phyloP scores from a whole-genome alignment of 2,888 invertebrate genomes.

The Epinotia demarniana region DNA sequence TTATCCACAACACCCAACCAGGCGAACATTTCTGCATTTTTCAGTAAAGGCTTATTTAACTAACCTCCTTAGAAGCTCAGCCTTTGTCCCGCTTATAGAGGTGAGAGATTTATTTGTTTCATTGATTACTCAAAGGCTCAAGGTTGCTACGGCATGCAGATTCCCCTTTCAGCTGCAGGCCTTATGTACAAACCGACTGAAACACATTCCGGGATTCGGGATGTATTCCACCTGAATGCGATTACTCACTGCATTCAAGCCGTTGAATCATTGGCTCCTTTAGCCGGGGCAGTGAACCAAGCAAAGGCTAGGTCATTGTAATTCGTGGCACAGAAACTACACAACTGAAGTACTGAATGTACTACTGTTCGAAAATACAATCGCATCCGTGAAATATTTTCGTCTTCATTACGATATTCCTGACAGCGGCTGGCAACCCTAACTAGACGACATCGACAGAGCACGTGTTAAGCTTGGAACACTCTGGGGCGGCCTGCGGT shows the following conservation, averaged over 20 bases:
- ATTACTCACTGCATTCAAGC: constrained; percentile 40
- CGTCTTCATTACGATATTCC: no score
- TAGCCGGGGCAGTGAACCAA: constrained; percentile 12
- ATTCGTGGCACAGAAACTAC: background rate
- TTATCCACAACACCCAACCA: background rate
- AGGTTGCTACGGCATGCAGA: constrained; percentile 20
- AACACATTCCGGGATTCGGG: constrained; percentile 13
- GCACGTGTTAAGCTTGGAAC: no score
- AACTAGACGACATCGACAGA: no score
- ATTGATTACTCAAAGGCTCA: constrained; percentile 41
- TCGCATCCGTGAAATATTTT: background rate
- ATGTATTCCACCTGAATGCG: constrained; percentile 34
- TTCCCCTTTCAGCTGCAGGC: constrained; percentile 22
- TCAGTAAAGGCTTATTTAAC: background rate
- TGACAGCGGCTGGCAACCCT: no score
- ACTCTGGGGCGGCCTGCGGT: no score
- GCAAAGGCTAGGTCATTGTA: background rate
- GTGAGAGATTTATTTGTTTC: constrained; percentile 33
- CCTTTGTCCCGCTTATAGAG: constrained; percentile 38
- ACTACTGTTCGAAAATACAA: no score
- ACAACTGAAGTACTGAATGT: background rate
- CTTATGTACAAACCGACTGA: constrained; percentile 19
- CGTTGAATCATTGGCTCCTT: constrained; percentile 32
- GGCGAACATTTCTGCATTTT: background rate
- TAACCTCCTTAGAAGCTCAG: constrained; percentile 15